Conservation (phyloP, 2,888 invertebrate species). For the Chrysolina oricalcia region DNA sequence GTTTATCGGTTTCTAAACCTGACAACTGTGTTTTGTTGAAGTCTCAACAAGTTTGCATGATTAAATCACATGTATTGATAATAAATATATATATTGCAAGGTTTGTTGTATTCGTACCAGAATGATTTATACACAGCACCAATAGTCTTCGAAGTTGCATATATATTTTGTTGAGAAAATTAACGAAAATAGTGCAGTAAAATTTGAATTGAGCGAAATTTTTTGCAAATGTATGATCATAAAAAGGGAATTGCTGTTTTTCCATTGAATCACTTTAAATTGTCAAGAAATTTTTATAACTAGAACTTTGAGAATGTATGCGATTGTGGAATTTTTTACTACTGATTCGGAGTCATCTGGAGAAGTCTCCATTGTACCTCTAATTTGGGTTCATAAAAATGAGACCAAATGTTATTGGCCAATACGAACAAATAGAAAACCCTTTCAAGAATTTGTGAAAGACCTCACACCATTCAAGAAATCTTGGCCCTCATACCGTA, state of each 20-base stretch:
- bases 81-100: conserved; percentile 12
- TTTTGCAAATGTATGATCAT: conserved; percentile 18
- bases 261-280: conserved; percentile 4
- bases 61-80: conserved; percentile 17
- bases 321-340: conserved; percentile 5
- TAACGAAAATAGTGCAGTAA: not conserved
- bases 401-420: no score
- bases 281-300: not conserved
- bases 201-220: conserved; percentile 10
- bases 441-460: no score
- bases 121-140: conserved; percentile 30
- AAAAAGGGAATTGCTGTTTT: conserved; percentile 28
- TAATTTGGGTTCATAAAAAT: no score
- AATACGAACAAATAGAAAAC: no score
- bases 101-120: conserved; percentile 3
- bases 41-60: conserved; percentile 9
- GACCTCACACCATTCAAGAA: no score
- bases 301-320: conserved; percentile 2
- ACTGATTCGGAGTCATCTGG: not conserved
- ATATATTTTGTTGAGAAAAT: conserved; percentile 28
- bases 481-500: no score
- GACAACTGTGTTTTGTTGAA: conserved; percentile 27
- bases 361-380: conserved; percentile 7
- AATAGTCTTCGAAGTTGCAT: conserved; percentile 23
- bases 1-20: conserved; percentile 26